Conservation (phyloP, 1,140 invertebrate genomes). For the Cydia fagiglandana region DNA sequence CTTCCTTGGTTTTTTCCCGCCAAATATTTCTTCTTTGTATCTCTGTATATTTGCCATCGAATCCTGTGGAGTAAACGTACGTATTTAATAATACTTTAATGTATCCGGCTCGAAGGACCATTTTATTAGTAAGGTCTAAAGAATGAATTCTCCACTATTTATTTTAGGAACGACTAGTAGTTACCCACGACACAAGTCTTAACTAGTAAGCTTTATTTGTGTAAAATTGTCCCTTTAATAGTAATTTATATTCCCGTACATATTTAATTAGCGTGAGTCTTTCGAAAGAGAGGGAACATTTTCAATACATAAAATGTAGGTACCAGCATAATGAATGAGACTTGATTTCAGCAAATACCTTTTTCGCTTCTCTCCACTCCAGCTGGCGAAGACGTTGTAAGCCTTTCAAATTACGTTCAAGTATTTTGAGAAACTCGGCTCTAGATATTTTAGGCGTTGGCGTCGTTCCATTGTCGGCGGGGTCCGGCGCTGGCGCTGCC, state of each 20-base stretch:
- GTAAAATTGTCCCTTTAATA: no score
- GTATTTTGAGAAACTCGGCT: constrained; percentile 69
- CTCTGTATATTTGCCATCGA: constrained; percentile 58
- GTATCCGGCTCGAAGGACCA: neutral
- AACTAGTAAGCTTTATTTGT: no score
- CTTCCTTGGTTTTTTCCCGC: constrained; percentile 51
- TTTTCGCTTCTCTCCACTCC: constrained; percentile 72
- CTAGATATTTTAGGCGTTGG: constrained; percentile 70
- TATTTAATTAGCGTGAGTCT: no score
- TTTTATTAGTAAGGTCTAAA: neutral
- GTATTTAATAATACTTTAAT: neutral
- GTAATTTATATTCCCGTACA: no score
- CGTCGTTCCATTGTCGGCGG: constrained; percentile 56
- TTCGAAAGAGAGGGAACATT: no score
- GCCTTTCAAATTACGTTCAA: constrained; percentile 74
- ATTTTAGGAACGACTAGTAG: no score
- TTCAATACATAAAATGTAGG: no score
- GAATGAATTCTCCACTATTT: no score
- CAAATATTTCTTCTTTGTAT: constrained; percentile 68
- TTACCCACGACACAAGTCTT: no score
- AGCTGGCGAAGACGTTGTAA: constrained; percentile 68
- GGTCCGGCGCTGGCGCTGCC: constrained; percentile 42
- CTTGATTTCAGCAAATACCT: constrained; percentile 45
- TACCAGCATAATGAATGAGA: no score
- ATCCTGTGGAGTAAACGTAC: constrained; percentile 54